Evolutionary conservation across 2,888 invertebrate species (phyloP).

Genomic region (Hylaea fasciaria): DNA sequence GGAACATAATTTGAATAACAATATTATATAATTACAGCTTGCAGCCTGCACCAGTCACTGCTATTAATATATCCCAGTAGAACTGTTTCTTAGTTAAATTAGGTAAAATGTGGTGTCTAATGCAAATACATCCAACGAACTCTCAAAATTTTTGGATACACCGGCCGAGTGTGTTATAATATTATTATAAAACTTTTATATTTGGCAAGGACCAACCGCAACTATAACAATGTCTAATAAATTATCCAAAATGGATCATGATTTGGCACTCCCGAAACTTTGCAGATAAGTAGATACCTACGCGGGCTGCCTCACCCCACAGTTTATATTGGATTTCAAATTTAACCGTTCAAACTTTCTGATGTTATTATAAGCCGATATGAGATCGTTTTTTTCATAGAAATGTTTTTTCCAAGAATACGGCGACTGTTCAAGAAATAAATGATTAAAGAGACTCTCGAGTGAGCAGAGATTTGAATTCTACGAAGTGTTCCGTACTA

Average conservation of each 20-base stretch:
- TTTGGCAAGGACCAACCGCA: constrained; percentile 13
- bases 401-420: constrained; percentile 21
- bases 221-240: constrained; percentile 47
- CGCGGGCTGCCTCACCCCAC: constrained; percentile 52
- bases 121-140: no score
- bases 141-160: no score
- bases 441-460: constrained; percentile 18
- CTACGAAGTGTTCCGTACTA: constrained; percentile 11
- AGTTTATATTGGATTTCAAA: constrained; percentile 71
- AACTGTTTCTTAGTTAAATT: no score
- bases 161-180: no score
- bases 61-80: no score
- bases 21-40: no score
- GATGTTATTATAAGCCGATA: constrained; percentile 60
- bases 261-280: constrained; percentile 57
- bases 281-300: constrained; percentile 53
- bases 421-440: constrained; percentile 10
- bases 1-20: no score
- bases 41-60: no score
- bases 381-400: constrained; percentile 52
- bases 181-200: background rate
- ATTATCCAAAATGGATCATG: constrained; percentile 57
- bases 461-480: constrained; percentile 17
- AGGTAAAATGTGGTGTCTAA: no score
- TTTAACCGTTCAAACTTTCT: constrained; percentile 60